Conservation (phyloP, 2,888 invertebrate species). For the Ennomos fuscantarius region DNA sequence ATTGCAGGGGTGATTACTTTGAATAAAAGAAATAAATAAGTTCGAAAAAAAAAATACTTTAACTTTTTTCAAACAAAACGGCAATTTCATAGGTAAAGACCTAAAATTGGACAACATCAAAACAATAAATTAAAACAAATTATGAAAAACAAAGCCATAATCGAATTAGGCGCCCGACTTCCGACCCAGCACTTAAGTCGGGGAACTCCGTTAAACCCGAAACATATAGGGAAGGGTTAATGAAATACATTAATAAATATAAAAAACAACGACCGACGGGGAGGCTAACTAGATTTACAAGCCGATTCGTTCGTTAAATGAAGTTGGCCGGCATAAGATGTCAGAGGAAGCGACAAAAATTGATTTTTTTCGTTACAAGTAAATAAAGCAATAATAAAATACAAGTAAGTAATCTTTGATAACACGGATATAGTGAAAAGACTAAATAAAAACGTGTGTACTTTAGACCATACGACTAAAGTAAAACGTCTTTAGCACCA, state of each 20-base stretch:
- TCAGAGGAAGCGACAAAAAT: constrained; percentile 9
- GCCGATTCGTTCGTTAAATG: constrained; percentile 56
- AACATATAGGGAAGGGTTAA: constrained; percentile 53
- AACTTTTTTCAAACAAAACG: too few relatives aligned
- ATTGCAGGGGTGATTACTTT: too few relatives aligned
- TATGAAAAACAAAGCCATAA: constrained; percentile 28
- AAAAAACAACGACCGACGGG: constrained; percentile 51
- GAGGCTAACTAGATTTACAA: constrained; percentile 56
- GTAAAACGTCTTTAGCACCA: too few relatives aligned
- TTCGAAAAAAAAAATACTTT: too few relatives aligned
- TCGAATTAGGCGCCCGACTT: constrained; percentile 20
- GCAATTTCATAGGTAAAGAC: too few relatives aligned
- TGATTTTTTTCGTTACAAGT: too few relatives aligned
- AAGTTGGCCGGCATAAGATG: constrained; percentile 33
- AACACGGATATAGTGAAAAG: too few relatives aligned
- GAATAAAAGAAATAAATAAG: too few relatives aligned
- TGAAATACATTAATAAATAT: constrained; percentile 55
- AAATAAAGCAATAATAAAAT: too few relatives aligned
- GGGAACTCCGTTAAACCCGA: constrained; percentile 39
- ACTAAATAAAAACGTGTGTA: too few relatives aligned
- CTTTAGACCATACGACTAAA: too few relatives aligned
- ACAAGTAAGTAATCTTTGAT: too few relatives aligned
- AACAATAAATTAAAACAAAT: constrained; percentile 20
- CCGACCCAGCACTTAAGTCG: constrained; percentile 18
- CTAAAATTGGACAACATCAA: not conserved